Percentiles rank a stretch among this genome's conserved stretches.
Evolutionary conservation across 2,797 vertebrate genomes (phyloP).

Genomic region (Chrosomus eos): DNA sequence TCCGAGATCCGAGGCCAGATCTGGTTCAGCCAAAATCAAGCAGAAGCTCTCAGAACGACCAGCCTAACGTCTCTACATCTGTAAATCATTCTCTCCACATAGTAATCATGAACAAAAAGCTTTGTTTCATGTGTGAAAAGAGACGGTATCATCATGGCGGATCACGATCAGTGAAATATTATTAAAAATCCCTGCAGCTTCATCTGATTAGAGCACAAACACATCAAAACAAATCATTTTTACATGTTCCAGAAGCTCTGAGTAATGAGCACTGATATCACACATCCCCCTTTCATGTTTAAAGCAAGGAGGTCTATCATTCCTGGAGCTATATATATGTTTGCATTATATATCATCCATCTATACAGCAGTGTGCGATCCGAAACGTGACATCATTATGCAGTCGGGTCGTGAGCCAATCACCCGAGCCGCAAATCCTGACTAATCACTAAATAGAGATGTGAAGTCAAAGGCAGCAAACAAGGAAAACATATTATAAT

Average conservation of each 20-base stretch:
- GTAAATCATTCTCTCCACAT: not conserved
- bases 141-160: not conserved
- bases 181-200: not conserved
- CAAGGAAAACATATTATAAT: not conserved
- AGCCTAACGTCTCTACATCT: not conserved
- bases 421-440: not conserved
- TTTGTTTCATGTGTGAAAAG: not conserved
- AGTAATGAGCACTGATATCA: constrained; percentile 74
- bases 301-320: not conserved
- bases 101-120: constrained; percentile 11
- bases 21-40: constrained; percentile 18
- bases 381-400: not conserved
- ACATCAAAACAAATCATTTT: constrained; percentile 42
- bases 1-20: constrained; percentile 39
- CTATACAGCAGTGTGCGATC: not conserved
- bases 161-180: not conserved
- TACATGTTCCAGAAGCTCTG: constrained; percentile 54
- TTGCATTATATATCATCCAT: not conserved
- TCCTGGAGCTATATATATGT: not conserved
- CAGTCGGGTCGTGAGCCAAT: not conserved
- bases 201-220: constrained; percentile 11
- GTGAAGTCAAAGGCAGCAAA: not conserved
- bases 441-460: not conserved
- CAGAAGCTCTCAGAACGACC: not conserved
- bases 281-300: constrained; percentile 65